Conservation (phyloP, 2,113 vertebrate species). For the Dromaius novaehollandiae region DNA sequence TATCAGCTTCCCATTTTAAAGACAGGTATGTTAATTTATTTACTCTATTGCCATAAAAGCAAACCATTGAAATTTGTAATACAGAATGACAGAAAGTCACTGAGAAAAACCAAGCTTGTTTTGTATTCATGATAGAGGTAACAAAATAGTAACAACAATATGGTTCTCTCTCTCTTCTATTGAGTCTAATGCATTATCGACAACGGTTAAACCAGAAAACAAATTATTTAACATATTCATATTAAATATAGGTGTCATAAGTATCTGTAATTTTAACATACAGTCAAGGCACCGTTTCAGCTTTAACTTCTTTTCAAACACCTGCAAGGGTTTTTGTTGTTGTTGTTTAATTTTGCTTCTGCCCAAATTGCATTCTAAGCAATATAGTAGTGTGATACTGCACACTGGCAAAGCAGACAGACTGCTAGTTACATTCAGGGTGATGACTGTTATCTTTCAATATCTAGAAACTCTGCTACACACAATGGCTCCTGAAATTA, state of each 20-base stretch:
- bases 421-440: not conserved
- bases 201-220: not conserved
- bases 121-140: not conserved
- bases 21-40: not conserved
- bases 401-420: not conserved
- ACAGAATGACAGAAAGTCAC: not conserved
- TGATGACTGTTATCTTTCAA: not conserved
- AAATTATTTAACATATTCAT: not conserved
- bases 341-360: not conserved
- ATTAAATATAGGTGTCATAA: not conserved
- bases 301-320: not conserved
- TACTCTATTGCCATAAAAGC: not conserved
- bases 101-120: not conserved
- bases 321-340: not conserved
- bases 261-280: not conserved
- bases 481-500: not conserved
- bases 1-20: not conserved
- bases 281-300: fast-evolving
- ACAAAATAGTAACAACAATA: not conserved
- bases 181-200: not conserved
- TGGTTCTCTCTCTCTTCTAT: not conserved
- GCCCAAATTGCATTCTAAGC: not conserved
- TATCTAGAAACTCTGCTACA: not conserved
- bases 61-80: not conserved
- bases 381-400: not conserved